Conservation (phyloP, 2,888 invertebrate species). For the Corythucha ciliata region DNA sequence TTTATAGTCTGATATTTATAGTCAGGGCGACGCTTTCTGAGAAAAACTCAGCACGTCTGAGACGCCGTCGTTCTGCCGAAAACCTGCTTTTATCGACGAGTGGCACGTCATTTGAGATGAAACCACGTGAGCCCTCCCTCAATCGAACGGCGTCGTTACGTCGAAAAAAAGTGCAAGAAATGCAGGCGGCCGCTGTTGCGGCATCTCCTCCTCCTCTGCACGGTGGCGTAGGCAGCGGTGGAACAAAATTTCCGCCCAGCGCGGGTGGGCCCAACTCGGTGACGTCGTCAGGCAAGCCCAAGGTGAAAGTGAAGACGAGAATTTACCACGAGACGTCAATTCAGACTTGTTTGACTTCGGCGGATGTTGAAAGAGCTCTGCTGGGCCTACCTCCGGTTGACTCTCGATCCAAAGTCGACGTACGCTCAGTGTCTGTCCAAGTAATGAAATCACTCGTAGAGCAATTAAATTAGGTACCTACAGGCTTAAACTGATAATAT, state of each 20-base stretch:
- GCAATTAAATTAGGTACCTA: conserved; percentile 1
- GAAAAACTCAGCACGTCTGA: conserved; percentile 68
- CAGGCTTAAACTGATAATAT: conserved; percentile 4
- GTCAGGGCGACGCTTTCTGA: too few species aligned
- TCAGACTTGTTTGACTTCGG: conserved; percentile 65
- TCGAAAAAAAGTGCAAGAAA: conserved; percentile 33
- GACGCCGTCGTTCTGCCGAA: conserved; percentile 55
- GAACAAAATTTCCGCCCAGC: too few species aligned
- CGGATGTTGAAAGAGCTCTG: conserved; percentile 62
- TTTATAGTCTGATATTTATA: too few species aligned
- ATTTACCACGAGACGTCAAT: conserved; percentile 72
- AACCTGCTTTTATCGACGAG: conserved; percentile 37
- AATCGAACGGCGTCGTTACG: conserved; percentile 38
- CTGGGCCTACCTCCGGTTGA: conserved; percentile 45
- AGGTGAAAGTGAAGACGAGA: conserved; percentile 45
- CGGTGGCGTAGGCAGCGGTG: too few species aligned
- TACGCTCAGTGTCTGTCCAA: conserved; percentile 50
- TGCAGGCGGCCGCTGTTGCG: conserved; percentile 21
- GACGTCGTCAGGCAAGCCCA: conserved; percentile 45
- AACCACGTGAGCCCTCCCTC: conserved; percentile 37
- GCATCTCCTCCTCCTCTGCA: too few species aligned
- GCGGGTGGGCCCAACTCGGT: conserved; percentile 40
- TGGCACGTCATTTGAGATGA: conserved; percentile 13
- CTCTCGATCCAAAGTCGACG: conserved; percentile 41
- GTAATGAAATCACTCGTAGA: conserved; percentile 16